Conservation (phyloP, 2,888 invertebrate species). For the Phytoseiulus persimilis region DNA sequence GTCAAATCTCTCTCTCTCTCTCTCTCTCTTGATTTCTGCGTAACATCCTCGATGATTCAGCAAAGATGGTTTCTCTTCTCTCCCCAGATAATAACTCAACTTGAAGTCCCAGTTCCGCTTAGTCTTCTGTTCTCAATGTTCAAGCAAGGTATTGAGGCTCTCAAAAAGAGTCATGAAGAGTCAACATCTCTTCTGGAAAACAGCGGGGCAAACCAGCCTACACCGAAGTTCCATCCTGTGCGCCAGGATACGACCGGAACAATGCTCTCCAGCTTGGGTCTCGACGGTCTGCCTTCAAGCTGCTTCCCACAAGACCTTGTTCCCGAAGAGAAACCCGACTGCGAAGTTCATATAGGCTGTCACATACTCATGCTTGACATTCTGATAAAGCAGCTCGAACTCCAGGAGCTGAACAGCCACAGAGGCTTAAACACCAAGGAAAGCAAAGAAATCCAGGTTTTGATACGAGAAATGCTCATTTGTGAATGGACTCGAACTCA, state of each 20-base stretch:
- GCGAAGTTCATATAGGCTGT: constrained; percentile 68
- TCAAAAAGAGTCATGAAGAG: constrained; percentile 39
- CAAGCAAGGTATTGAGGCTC: constrained; percentile 67
- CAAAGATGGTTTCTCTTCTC: constrained; percentile 45
- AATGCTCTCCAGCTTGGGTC: constrained; percentile 25
- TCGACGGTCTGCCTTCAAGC: constrained; percentile 28
- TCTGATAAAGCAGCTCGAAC: constrained; percentile 81
- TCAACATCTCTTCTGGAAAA: background rate
- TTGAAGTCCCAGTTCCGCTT: constrained; percentile 82
- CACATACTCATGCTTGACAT: constrained; percentile 94
- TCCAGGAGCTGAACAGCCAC: constrained; percentile 73
- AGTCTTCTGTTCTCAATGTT: constrained; percentile 80
- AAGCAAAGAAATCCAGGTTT: constrained; percentile 63
- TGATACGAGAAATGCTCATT: constrained; percentile 66
- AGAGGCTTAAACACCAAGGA: constrained; percentile 67
- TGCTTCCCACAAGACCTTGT: constrained; percentile 34
- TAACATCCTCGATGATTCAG: background rate
- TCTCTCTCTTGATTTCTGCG: too few relatives aligned
- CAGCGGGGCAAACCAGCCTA: constrained; percentile 23
- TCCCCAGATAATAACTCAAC: constrained; percentile 61
- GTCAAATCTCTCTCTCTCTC: too few relatives aligned
- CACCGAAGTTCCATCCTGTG: constrained; percentile 36
- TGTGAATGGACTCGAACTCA: constrained; percentile 63
- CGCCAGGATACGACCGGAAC: constrained; percentile 34
- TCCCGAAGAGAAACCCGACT: constrained; percentile 42